Evolutionary conservation across 2,888 invertebrate genomes (phyloP).

Genomic region (Drosophila trichaetosa): DNA sequence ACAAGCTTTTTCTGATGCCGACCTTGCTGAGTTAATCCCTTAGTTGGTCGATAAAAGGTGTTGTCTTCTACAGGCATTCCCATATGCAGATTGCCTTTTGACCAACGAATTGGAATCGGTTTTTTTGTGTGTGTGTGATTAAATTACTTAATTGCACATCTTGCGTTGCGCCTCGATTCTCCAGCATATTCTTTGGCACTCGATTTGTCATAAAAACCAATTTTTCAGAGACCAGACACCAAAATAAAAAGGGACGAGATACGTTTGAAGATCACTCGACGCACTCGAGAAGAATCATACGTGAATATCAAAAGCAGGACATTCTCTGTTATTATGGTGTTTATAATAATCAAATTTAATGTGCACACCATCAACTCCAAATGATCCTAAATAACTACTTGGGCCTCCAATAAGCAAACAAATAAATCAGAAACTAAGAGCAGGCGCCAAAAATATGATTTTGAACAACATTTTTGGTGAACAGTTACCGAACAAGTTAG

Average conservation of each 20-base stretch:
- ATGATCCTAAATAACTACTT: slow-evolving; percentile 40
- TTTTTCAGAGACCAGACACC: background rate
- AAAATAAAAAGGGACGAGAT: slow-evolving; percentile 12
- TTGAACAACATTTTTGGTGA: background rate
- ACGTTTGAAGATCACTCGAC: slow-evolving; percentile 23
- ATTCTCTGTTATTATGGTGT: slow-evolving; percentile 34
- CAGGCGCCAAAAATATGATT: background rate
- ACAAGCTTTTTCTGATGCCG: slow-evolving; percentile 3
- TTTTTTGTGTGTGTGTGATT: background rate
- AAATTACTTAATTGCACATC: background rate
- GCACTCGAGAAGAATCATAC: slow-evolving; percentile 3
- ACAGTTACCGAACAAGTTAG: background rate
- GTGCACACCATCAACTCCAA: slow-evolving; percentile 35
- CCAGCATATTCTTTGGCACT: background rate
- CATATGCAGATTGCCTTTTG: slow-evolving; percentile 68
- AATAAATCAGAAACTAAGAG: background rate
- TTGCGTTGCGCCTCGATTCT: slow-evolving; percentile 19
- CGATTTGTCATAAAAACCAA: background rate
- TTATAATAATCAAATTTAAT: slow-evolving; percentile 39
- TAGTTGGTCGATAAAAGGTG: slow-evolving; percentile 56
- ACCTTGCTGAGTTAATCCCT: background rate
- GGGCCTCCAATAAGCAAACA: background rate
- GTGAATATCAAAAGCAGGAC: background rate
- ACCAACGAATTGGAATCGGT: background rate
- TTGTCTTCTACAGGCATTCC: slow-evolving; percentile 63